Conservation (phyloP, 2,888 invertebrate genomes). For the Rotaria magnacalcarata region DNA sequence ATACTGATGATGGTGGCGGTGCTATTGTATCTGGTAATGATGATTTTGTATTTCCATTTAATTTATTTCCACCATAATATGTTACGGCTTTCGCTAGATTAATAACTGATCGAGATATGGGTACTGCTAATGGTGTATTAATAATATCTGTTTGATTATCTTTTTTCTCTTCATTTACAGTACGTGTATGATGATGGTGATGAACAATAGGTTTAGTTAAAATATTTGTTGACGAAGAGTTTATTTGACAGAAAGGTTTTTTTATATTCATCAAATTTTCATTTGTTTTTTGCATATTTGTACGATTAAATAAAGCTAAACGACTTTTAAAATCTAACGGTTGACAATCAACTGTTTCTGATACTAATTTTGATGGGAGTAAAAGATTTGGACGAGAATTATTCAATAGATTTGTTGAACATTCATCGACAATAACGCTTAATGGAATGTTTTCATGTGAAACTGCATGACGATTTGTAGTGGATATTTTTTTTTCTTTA, state of each 20-base stretch:
- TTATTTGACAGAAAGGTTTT: neutral
- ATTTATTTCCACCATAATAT: neutral
- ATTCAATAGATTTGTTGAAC: neutral
- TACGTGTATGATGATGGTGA: neutral
- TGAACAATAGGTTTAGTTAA: neutral
- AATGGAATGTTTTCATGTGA: neutral
- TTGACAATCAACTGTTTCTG: neutral
- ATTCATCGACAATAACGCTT: neutral
- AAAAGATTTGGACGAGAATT: constrained; percentile 2
- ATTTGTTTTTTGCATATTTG: neutral
- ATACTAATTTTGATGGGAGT: neutral
- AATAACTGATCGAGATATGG: constrained; percentile 6
- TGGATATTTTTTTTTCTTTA: neutral
- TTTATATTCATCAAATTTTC: neutral
- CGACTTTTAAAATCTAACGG: constrained; percentile 34
- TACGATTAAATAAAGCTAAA: constrained; percentile 34
- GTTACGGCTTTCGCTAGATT: neutral
- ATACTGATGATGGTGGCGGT: neutral
- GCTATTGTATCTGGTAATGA: neutral
- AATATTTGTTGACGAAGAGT: neutral
- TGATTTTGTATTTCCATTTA: neutral
- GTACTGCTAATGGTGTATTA: neutral
- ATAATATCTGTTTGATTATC: neutral
- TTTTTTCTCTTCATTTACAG: neutral
- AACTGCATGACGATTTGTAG: neutral